These are phyloP conservation scores for Platygyra sinensis DNA, from an alignment of 64 coral and sea anemone species.

Conservation along the genomic window DNA sequence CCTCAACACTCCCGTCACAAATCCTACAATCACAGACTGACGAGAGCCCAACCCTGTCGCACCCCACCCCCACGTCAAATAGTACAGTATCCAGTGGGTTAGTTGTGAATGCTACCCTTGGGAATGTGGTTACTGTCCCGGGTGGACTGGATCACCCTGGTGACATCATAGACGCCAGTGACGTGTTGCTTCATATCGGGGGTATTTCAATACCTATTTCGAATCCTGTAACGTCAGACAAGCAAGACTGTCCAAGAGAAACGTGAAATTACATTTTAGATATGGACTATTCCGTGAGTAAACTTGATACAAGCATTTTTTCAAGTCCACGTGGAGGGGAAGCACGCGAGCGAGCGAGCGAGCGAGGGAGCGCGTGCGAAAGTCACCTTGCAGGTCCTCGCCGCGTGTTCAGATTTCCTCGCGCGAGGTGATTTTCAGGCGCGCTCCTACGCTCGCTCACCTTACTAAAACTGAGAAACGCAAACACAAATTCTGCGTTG, in stretches of 20 bases:
- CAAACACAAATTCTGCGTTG: too few relatives aligned
- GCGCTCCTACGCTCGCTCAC: too few relatives aligned
- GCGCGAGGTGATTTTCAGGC: too few relatives aligned
- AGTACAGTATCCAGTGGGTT: background rate
- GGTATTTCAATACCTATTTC: background rate
- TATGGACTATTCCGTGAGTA: background rate
- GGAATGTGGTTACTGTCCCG: background rate
- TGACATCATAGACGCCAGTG: background rate
- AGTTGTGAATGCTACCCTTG: background rate
- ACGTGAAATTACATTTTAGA: background rate
- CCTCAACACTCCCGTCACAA: conserved; percentile 1
- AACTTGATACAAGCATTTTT: too few relatives aligned
- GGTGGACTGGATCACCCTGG: background rate
- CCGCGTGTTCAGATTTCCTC: too few relatives aligned
- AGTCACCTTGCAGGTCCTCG: too few relatives aligned
- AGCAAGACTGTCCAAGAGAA: background rate
- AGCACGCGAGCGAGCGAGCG: too few relatives aligned
- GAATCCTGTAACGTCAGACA: background rate
- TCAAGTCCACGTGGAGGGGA: too few relatives aligned
- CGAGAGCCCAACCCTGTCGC: background rate
- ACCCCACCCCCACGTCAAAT: background rate
- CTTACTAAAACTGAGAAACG: too few relatives aligned
- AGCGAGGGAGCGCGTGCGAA: too few relatives aligned
- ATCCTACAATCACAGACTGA: conserved; percentile 23
- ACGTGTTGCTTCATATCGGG: background rate